Conservation (phyloP, 1,140 invertebrate genomes). For the Lethrus apterus region DNA sequence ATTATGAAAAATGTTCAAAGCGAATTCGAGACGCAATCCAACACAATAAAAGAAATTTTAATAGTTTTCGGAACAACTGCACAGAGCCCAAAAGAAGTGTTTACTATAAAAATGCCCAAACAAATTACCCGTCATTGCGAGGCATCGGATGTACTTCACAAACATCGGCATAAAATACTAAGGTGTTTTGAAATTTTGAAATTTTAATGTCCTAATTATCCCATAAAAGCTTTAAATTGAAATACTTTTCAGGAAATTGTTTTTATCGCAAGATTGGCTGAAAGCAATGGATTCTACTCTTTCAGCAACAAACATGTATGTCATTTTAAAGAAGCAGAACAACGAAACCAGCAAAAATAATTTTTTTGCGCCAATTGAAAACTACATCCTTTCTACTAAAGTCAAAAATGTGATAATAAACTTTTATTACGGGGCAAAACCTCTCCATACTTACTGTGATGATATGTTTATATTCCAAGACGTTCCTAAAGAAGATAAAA, state of each 20-base stretch:
- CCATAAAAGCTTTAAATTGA: neutral
- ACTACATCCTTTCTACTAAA: neutral
- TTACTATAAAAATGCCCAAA: conserved; percentile 14
- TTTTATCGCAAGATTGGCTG: conserved; percentile 12
- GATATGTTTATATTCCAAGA: conserved; percentile 10
- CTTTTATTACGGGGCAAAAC: conserved; percentile 7
- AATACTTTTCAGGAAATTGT: conserved; percentile 5
- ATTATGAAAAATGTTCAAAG: conserved; percentile 12
- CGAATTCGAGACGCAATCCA: conserved; percentile 11
- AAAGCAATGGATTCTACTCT: conserved; percentile 10
- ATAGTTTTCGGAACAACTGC: conserved; percentile 20
- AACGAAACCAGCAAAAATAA: neutral
- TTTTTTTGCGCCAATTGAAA: conserved; percentile 1
- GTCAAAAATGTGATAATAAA: conserved; percentile 8
- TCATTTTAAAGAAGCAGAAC: conserved; percentile 6
- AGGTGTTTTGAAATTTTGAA: neutral
- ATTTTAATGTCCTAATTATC: neutral
- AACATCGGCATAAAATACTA: conserved; percentile 21
- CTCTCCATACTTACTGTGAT: conserved; percentile 8
- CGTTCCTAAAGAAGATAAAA: neutral
- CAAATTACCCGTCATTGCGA: conserved; percentile 17
- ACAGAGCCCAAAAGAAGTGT: conserved; percentile 20
- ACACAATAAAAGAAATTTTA: conserved; percentile 16
- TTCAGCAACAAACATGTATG: conserved; percentile 12
- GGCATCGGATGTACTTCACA: conserved; percentile 14